A percentile compares a stretch with the other conserved stretches of the same genome.
Evolutionary conservation across 2,888 invertebrate species (phyloP).

Genomic region (Calephelis perditalis): DNA sequence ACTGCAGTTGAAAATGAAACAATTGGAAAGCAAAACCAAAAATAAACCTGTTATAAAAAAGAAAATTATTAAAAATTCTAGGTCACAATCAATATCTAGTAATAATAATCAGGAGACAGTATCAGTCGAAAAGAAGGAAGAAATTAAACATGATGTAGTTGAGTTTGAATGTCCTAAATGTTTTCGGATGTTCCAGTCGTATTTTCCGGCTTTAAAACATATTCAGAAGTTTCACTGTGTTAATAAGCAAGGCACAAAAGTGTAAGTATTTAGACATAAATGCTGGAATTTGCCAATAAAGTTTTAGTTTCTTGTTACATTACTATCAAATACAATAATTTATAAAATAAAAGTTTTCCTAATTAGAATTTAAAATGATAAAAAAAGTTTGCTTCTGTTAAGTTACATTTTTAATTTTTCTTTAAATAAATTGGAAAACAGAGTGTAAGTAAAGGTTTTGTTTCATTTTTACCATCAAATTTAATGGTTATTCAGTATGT

Average conservation of each 20-base stretch:
- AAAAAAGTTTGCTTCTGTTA: neutral
- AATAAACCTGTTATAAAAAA: constrained; percentile 25
- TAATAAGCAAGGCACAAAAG: constrained; percentile 36
- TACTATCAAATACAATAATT: neutral
- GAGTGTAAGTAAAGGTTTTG: too few species aligned
- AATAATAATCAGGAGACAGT: neutral
- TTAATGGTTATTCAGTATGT: too few species aligned
- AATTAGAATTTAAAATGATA: neutral
- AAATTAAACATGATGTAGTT: constrained; percentile 22
- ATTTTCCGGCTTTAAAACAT: constrained; percentile 48
- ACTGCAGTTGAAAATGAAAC: constrained; percentile 24
- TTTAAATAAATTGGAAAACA: too few species aligned
- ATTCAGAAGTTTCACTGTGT: constrained; percentile 51
- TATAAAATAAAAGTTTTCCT: constrained; percentile 6
- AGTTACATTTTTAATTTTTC: too few species aligned
- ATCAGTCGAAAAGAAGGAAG: neutral
- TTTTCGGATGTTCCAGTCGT: constrained; percentile 37
- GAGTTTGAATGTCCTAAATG: constrained; percentile 57
- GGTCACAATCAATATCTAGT: constrained; percentile 1
- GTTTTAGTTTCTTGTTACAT: neutral
- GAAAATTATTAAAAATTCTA: neutral
- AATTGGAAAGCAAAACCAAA: constrained; percentile 21
- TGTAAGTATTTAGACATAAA: constrained; percentile 42
- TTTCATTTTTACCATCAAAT: too few species aligned
- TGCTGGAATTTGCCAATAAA: neutral